Percentiles rank a stretch among this genome's conserved stretches.
These are phyloP conservation scores for Sepioteuthis lessoniana DNA, from an alignment of 2,888 invertebrate species.

Conservation along the genomic window DNA sequence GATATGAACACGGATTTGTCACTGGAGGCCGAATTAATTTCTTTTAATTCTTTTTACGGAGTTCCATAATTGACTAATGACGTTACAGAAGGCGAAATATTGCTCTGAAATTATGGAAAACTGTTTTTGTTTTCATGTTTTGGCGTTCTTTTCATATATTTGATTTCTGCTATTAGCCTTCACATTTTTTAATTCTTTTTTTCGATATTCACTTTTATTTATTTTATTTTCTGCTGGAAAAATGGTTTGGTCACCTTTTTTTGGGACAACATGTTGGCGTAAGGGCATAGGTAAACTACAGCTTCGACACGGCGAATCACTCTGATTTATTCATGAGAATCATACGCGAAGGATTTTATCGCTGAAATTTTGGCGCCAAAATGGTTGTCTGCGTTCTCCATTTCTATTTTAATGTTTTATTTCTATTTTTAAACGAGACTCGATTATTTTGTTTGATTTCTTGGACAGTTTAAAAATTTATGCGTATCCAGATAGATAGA, in stretches of 20 bases:
- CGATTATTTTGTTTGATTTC: not conserved
- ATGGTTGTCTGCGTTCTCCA: not conserved
- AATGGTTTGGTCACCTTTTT: not conserved
- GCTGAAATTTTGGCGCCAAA: slow-evolving; percentile 16
- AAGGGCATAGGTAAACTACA: not conserved
- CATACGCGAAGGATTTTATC: not conserved
- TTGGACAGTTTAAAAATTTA: no score
- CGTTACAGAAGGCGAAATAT: no score
- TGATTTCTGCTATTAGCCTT: no score
- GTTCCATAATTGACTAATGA: no score
- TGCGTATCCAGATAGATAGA: not conserved
- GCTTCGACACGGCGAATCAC: not conserved
- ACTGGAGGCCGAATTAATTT: no score
- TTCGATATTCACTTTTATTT: not conserved
- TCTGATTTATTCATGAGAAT: not conserved
- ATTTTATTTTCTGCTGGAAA: not conserved
- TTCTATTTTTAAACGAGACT: not conserved
- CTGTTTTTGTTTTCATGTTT: no score
- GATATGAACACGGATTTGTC: no score
- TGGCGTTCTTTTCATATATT: no score
- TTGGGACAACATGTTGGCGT: not conserved
- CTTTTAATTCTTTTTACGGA: no score
- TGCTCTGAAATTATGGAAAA: no score
- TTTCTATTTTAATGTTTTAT: not conserved
- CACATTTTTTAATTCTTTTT: not conserved